Percentiles rank a stretch among this genome's conserved stretches.
These are phyloP conservation scores for Platygyra sinensis DNA, from an alignment of 64 coral and sea anemone species.

Conservation along the genomic window DNA sequence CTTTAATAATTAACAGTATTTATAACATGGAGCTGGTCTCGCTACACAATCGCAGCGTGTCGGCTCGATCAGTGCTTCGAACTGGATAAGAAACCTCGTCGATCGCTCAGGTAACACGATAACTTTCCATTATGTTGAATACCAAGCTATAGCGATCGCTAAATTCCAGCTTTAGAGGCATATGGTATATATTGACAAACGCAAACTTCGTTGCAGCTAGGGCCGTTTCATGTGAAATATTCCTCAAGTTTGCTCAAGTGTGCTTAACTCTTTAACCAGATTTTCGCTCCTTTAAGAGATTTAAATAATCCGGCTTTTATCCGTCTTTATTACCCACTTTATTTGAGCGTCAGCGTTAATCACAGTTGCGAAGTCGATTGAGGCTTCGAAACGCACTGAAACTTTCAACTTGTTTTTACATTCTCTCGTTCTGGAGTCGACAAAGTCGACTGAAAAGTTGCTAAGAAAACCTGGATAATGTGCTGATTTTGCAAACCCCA, in stretches of 20 bases:
- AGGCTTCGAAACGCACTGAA: not conserved
- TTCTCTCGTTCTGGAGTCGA: not conserved
- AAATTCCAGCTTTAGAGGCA: not conserved
- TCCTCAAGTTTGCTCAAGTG: not conserved
- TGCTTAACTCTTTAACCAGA: not conserved
- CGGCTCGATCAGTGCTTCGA: not conserved
- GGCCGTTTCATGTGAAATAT: not conserved
- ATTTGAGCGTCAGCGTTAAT: not conserved
- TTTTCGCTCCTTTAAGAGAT: not conserved
- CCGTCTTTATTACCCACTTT: not conserved
- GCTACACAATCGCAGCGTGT: not conserved
- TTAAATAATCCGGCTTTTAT: not conserved
- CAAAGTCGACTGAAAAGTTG: not conserved
- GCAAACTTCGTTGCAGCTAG: not conserved
- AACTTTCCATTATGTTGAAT: not conserved
- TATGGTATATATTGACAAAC: not conserved
- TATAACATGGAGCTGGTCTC: constrained; percentile 1
- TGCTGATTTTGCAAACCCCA: not conserved
- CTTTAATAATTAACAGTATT: constrained; percentile 12
- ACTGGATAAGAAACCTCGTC: not conserved
- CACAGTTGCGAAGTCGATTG: not conserved
- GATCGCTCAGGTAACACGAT: not conserved
- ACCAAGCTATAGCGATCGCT: not conserved
- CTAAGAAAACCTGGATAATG: too few species aligned
- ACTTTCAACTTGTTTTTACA: not conserved